Evolutionary conservation across 1,140 invertebrate species (phyloP), one percentile per base, ranked within the genome.

Genomic region (Drosophila watanabei): DNA sequence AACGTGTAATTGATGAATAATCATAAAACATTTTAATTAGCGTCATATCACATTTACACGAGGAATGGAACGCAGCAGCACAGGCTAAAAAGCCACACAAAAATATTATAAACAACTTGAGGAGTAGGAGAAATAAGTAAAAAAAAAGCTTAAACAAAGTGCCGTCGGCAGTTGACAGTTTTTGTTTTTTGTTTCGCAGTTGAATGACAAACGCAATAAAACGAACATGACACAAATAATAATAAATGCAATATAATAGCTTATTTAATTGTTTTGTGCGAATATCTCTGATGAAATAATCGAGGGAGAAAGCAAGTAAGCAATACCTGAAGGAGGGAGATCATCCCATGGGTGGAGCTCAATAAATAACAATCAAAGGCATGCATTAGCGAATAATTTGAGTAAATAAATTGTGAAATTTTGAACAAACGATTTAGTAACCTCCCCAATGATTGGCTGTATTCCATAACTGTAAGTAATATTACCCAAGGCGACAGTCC

Each of bases 1-100:
- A 35, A 7, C 10, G 30, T 24, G 24, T 33, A 37, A 72, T 57
- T 70, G 68, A 72, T 72, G 18, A 32, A 43, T 60, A 59, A 18
- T 10, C 43, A 59, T 51, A 73, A 60, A 60, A 61, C 71, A 75
- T 73, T 45, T 73, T 73, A 73, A 75, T 73, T 72, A 52, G 37
- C 71, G 18, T 24, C 28, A 39, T 45, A 41, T 49, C 28, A 41
- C 43, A 20, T 46, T 39, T 57, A 48, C 54, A 59, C 28, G 30
- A 5, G 49, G 28, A 18, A 13, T 48, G 39, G 13, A 28, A 52
- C 13, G 61, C 16, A 70, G 20, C 33, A 63, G 20, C 33, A 63
- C 48, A 69, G 20, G 20, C 32, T 33, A 51, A 69, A 49, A 41
- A 28, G 10, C 13, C 48, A 18, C 33, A 69, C 10, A 57, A 69